Base-by-base conservation (phyloP, 2,888 invertebrate species). In the Troides helena region DNA sequence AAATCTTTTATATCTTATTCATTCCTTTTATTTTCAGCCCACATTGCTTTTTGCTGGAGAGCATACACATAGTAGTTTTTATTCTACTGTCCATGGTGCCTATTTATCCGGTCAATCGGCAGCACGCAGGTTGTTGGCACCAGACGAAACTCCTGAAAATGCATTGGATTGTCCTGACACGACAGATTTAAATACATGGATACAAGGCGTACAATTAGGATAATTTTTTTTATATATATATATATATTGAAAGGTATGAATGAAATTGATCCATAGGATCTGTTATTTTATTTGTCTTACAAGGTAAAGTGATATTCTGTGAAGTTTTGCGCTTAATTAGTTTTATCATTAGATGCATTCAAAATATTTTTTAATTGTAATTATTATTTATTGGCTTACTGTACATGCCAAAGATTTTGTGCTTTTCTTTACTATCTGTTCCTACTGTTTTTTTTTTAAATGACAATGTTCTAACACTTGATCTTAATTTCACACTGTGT, bases 81-180 rank as follows among this genome's bases (percentile, higher is more conserved):
- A 98, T 88, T 98, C 98, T 64, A 99, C 98, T 2, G 98, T 97
- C 53, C 98, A 99, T 85, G 99, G 99, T 63, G 99, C 99, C 56
- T 97, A 97, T 82, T 90, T 98, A 68, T 97, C 97, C 63, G 98
- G 99, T 1, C 94, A 97, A 77, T 95, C 95, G 23, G 97, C 97
- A 56, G 97, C 97, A 59, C 96, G 97, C 84, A 93, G 95, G 66
- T 84, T 97, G 62, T 83, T 97, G 65, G 93, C 93, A 18, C 88
- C 94, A 23, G 95, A 95, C 65, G 94, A 95, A 71, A 93, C 94
- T 60, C 88, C 94, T 74, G 95, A 95, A 81, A 94, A 95, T 71
- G 94, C 95, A 57, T 88, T 97, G 74, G 95, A 96, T 79, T 96
- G 96, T 76, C 94, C 95, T 61, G 95, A 95, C 68, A 95, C 95